Evolutionary conservation across 2,797 vertebrate species (phyloP), one percentile per base, ranked within the genome.

Genomic region (Anniella stebbinsi): DNA sequence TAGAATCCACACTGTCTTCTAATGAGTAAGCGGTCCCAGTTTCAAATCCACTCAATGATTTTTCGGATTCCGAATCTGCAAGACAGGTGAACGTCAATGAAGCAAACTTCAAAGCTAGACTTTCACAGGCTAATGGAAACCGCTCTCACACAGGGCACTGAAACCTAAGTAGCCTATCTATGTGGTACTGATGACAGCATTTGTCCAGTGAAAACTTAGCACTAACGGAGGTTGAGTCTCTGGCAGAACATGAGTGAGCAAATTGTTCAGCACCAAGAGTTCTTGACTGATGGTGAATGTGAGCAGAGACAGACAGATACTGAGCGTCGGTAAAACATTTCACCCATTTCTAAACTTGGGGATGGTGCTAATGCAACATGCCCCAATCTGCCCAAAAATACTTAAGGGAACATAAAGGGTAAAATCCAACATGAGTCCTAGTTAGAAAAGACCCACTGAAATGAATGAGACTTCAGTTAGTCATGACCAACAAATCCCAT

Each of bases 1-100:
- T 97, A 86, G 97, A 96, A 94, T 97, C 96, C 95, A 98, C 96
- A 45, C 97, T 97, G 88, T 97, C 97, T 89, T 98, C 98, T 86
- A 97, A 95, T 0, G 98, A 98, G 91, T 91, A 97, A 57, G 98
- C 97, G 84, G 98, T 96, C 92, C 98, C 97, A 0, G 98, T 98
- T 97, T 99, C 98, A 95, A 99, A 98, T 93, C 97, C 97, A 93
- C 98, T 98, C 97, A 99, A 95, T 80, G 98, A 99, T 95, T 95
- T 94, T 95, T 98, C 98, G 0, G 99, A 99, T 95, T 98, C 98
- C 0, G 99, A 99, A 95, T 98, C 99, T 99, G 98, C 87, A 97
- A 92, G 38, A 88, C 93, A 88, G 88, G 94, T 93, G 95, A 94
- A 96, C 92, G 92, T 96, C 94, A 97, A 94, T 92, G 93, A 92